Conservation (phyloP, 2,888 invertebrate genomes). For the Caenorhabditis doughertyi region DNA sequence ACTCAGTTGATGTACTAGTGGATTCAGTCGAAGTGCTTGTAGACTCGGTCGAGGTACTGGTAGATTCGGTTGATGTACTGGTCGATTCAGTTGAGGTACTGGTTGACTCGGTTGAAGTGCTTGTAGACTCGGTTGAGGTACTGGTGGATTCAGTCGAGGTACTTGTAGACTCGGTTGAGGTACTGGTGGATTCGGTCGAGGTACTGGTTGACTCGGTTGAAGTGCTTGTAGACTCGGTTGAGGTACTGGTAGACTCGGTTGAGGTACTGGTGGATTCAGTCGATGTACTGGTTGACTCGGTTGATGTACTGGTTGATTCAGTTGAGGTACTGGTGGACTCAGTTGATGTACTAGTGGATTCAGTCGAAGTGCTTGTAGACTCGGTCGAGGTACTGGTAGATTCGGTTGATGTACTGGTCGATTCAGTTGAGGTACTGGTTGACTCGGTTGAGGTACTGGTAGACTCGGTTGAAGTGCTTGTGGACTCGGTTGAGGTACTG, state of each 20-base stretch:
- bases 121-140: conserved; percentile 1
- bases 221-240: conserved; percentile 15
- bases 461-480: conserved; percentile 26
- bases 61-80: conserved; percentile 14
- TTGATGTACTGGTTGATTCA: conserved; percentile 10
- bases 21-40: not conserved
- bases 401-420: conserved; percentile 12
- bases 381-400: conserved; percentile 9
- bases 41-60: conserved; percentile 32
- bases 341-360: conserved; percentile 3
- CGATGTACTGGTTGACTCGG: conserved; percentile 44
- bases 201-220: conserved; percentile 27
- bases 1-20: not conserved
- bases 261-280: conserved; percentile 19
- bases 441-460: conserved; percentile 8
- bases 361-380: conserved; percentile 7
- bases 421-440: conserved; percentile 9
- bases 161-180: conserved; percentile 8
- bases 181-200: conserved; percentile 27
- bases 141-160: conserved; percentile 21
- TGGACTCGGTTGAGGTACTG: conserved; percentile 23
- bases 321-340: conserved; percentile 7
- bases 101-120: not conserved
- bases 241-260: not conserved
- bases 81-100: not conserved